Evolutionary conservation across 2,888 invertebrate genomes (phyloP).

Genomic region (Epistrophe eligans): DNA sequence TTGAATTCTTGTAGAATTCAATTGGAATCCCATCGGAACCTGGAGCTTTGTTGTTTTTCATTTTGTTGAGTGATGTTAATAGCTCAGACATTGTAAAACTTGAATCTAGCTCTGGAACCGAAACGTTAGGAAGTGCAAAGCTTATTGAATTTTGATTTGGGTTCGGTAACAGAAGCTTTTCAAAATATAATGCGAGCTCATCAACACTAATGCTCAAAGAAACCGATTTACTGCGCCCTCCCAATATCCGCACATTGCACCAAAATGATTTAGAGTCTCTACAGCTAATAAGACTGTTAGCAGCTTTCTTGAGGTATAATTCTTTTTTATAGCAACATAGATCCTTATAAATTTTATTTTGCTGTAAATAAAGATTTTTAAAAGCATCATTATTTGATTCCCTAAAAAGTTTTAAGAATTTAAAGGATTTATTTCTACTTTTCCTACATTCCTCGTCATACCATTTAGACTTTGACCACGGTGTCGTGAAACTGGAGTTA

Average conservation of each 20-base stretch:
- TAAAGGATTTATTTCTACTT: slow-evolving; percentile 19
- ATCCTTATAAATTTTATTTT: slow-evolving; percentile 13
- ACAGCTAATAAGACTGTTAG: background rate
- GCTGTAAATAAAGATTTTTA: background rate
- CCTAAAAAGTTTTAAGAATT: slow-evolving; percentile 8
- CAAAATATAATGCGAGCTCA: background rate
- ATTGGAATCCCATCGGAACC: background rate
- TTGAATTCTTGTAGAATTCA: background rate
- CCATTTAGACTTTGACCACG: slow-evolving; percentile 2
- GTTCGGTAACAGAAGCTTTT: background rate
- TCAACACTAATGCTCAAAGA: background rate
- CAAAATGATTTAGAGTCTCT: background rate
- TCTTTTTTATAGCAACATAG: background rate
- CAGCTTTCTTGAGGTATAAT: background rate
- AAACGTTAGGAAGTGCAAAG: background rate
- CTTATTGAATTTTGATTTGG: background rate
- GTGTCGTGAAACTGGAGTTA: background rate
- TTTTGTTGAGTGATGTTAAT: background rate
- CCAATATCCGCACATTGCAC: background rate
- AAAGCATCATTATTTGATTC: slow-evolving; percentile 14
- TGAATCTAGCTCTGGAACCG: background rate
- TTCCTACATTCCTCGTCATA: slow-evolving; percentile 10
- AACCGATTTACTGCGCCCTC: background rate
- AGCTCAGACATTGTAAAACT: background rate
- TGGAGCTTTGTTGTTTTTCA: background rate